Evolutionary conservation across 2,113 vertebrate species (phyloP), one percentile per base, ranked within the genome.

Genomic region (Pionites leucogaster): DNA sequence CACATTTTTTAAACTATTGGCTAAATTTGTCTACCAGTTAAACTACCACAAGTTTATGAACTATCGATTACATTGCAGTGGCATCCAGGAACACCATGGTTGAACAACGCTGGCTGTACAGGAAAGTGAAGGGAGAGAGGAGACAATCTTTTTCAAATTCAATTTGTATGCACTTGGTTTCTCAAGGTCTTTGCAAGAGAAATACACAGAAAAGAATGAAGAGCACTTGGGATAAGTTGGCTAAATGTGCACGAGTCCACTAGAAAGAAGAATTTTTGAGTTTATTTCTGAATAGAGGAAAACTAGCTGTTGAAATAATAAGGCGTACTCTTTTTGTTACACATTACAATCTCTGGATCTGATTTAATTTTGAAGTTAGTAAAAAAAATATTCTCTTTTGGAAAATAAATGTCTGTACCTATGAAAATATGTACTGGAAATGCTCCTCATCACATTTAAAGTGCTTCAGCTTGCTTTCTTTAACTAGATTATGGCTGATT

Each of bases 91-190:
- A 39, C n/a, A 17, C 39, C 28, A 14, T 15, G 18, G 10, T 39
- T 82, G 76, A 77, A 37, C 37, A 89, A 13, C 4, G 2, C 19
- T 31, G 25, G 31, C 75, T 74, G 7, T 49, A 19, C 18, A 74
- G 42, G n/a, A 86, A 82, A 55, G 8, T 1, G 4, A 25, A 37
- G 50, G n/a, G 47, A 37, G 39, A 77, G 24, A 60, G 6, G 31
- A 80, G 74, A 72, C 11, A 53, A 42, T 29, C 20, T 87, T 90
- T 88, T 83, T 74, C n/a, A 60, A 50, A 53, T 88, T 86, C 75
- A 52, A 82, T 91, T 95, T 89, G 77, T 89, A 84, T 82, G 86
- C 65, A 64, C 35, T 87, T 84, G 47, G 52, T 76, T 95, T 69
- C 18, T 95, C 89, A 95, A 87, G 81, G 69, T 79, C 42, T 84